phyloP scores from a whole-genome alignment of 2,797 vertebrate genomes.

The Poeciliopsis gracilis region DNA sequence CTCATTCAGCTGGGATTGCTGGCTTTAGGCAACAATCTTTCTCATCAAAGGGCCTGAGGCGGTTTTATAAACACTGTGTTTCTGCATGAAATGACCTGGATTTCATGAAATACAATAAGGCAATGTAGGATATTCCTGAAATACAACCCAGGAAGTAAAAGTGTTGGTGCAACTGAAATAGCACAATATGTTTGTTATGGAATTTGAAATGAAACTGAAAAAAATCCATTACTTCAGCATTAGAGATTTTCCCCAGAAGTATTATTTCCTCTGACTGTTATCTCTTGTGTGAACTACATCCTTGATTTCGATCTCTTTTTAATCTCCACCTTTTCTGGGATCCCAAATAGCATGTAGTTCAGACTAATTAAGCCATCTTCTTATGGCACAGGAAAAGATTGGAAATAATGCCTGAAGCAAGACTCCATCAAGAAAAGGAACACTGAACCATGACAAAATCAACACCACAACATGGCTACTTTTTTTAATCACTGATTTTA shows the following conservation, averaged over 20 bases:
- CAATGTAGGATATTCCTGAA: slow-evolving; percentile 13
- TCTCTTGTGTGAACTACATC: not conserved
- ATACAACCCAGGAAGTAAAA: slow-evolving; percentile 5
- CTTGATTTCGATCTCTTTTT: not conserved
- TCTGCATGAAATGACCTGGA: slow-evolving; percentile 34
- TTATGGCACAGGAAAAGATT: not conserved
- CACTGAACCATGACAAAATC: not conserved
- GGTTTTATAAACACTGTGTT: slow-evolving; percentile 34
- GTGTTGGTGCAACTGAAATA: not conserved
- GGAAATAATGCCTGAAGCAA: not conserved
- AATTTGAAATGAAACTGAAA: not conserved
- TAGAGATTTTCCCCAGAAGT: not conserved
- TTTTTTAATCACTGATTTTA: not conserved
- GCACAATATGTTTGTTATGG: not conserved
- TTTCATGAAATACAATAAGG: slow-evolving; percentile 32
- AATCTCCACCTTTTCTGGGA: not conserved
- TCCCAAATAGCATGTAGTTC: not conserved
- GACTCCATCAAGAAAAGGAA: not conserved
- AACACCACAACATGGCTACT: not conserved
- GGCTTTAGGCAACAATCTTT: slow-evolving; percentile 37
- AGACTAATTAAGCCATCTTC: not conserved
- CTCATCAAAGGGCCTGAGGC: slow-evolving; percentile 24
- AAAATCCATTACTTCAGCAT: slow-evolving; percentile 1
- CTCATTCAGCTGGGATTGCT: slow-evolving; percentile 44
- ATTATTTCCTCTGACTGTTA: not conserved